Conservation (phyloP, 2,888 invertebrate genomes). For the Scrobipalpa costella region DNA sequence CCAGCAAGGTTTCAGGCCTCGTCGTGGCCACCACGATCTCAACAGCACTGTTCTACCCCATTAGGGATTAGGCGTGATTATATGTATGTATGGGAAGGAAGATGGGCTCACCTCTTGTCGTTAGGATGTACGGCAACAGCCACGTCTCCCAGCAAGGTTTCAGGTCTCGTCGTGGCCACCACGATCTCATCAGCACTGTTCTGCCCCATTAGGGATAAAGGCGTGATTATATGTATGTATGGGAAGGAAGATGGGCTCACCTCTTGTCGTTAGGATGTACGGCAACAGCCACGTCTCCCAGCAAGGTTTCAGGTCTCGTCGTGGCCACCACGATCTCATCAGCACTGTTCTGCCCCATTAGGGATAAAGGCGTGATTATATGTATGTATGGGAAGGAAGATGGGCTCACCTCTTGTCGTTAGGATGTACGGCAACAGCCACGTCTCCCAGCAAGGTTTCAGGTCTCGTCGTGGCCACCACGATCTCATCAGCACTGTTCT, state of each 20-base stretch:
- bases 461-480: slow-evolving; percentile 98
- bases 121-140: slow-evolving; percentile 99
- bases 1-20: too few relatives aligned
- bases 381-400: too few relatives aligned
- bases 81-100: too few relatives aligned
- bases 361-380: too few relatives aligned
- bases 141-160: slow-evolving; percentile 99
- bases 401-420: slow-evolving; percentile 84
- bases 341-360: slow-evolving; percentile 82
- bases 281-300: too few relatives aligned
- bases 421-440: slow-evolving; percentile 99
- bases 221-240: too few relatives aligned
- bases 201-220: too few relatives aligned
- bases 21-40: too few relatives aligned
- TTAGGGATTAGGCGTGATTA: too few relatives aligned
- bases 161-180: slow-evolving; percentile 98
- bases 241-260: slow-evolving; percentile 37
- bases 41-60: slow-evolving; percentile 85
- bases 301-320: too few relatives aligned
- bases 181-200: slow-evolving; percentile 89
- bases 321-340: slow-evolving; percentile 93
- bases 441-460: slow-evolving; percentile 99
- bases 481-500: slow-evolving; percentile 88
- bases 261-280: slow-evolving; percentile 96
- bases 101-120: slow-evolving; percentile 82